phyloP scores from a whole-genome alignment of 2,888 invertebrate species.

The Nomada hirtipes region DNA sequence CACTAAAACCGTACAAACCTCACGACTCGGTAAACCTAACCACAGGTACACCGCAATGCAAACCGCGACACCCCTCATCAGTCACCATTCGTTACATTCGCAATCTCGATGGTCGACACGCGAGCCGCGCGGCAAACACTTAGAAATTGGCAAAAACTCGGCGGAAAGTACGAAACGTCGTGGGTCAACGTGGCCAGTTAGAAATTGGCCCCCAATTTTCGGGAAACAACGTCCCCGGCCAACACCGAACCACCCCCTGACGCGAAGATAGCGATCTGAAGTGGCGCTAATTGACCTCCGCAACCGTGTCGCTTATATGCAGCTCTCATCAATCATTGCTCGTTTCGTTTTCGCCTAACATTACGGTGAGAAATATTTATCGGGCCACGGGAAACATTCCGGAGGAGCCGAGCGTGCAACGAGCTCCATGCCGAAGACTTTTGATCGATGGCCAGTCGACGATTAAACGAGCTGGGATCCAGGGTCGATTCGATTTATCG shows the following conservation, averaged over 20 bases:
- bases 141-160: not conserved
- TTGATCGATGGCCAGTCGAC: constrained; percentile 24
- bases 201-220: not conserved
- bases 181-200: not conserved
- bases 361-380: constrained; percentile 25
- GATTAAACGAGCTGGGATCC: not conserved
- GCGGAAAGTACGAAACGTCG: not conserved
- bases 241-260: not conserved
- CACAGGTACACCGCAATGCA: not conserved
- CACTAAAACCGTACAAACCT: not conserved
- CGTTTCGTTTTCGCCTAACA: constrained; percentile 15
- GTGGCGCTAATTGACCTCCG: constrained; percentile 17
- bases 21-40: too few relatives aligned
- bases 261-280: constrained; percentile 8
- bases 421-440: constrained; percentile 12
- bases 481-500: constrained; percentile 33
- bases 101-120: not conserved
- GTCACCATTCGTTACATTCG: constrained; percentile 6
- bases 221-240: not conserved
- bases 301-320: not conserved
- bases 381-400: constrained; percentile 1
- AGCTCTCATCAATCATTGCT: constrained; percentile 29
- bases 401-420: constrained; percentile 14
- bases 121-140: not conserved
- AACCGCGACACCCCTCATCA: too few relatives aligned